Base-by-base conservation (phyloP, 30 jellyfish, hydroid and myxozoan species). In the Chrysaora quinquecirrha region DNA sequence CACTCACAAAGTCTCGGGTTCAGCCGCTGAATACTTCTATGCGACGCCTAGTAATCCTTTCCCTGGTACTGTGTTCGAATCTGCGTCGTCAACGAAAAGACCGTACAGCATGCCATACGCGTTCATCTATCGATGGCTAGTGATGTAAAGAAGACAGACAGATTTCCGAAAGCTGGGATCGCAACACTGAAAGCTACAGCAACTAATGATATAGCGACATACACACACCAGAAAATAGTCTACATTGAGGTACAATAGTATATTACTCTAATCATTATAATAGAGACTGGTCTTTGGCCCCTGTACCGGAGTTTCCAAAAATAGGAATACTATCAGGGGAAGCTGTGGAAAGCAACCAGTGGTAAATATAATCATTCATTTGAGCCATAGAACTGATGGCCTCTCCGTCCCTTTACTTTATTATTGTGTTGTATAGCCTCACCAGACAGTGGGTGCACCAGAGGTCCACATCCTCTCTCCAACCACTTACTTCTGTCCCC, bases 41-140 rank as follows among this genome's bases (percentile, higher is more conserved):
- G 27, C 38, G 12, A 1, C 48, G 2, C 35, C 89, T 1, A 11
- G 50, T 20, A 72, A 50, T 21, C 75, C 71, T 1, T 81, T 67
- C 69, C 91, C 91, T 23, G 91, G 91, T 9, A 50, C 31, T 33
- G 32, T 3, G 9, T 52, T 3, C 48, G 25, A 62, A 28, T 28
- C 82, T 0, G 54, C 43, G 23, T 19, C 78, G 18, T 21, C 38
- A 0, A 70, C 23, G 38, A 27, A 62, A 14, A n/a, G n/a, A 34
- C 77, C 30, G 24, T 20, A 22, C 61, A 70, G 79, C 91, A 81
- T 22, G 27, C 21, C 50, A 50, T 81, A 18, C 6, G 77, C 3
- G 91, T 82, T n/a, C 84, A 81, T 27, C 28, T 81, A 29, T 81
- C 91, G 1, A 69, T 85, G 0, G 52, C 91, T 3, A 81, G 79